phyloP scores from a whole-genome alignment of 2,888 invertebrate genomes.

The Schrankia costaestrigalis region DNA sequence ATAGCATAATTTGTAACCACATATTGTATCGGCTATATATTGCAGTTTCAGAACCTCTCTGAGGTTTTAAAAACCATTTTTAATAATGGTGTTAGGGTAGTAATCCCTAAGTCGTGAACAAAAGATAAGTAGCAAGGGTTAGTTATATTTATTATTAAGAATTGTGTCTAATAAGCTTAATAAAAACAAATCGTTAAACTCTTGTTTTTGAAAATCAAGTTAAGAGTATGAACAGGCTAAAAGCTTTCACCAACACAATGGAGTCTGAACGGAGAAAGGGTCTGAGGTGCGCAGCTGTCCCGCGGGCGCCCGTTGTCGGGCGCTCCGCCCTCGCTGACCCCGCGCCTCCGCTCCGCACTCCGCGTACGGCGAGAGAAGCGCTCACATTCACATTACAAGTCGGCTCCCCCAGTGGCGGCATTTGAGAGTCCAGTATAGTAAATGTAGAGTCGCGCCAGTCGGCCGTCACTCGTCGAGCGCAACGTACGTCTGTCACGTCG shows the following conservation, averaged over 20 bases:
- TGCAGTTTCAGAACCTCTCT: no score
- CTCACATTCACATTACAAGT: slow-evolving; percentile 44
- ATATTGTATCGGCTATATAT: no score
- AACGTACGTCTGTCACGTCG: slow-evolving; percentile 56
- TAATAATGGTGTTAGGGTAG: no score
- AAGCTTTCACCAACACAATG: slow-evolving; percentile 67
- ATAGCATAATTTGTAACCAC: no score
- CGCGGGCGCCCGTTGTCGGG: slow-evolving; percentile 60
- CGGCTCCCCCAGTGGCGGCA: slow-evolving; percentile 35
- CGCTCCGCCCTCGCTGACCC: slow-evolving; percentile 69
- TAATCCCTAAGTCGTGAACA: no score
- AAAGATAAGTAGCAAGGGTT: no score
- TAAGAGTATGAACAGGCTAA: slow-evolving; percentile 33
- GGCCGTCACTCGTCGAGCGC: slow-evolving; percentile 66
- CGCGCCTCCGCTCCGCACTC: slow-evolving; percentile 50
- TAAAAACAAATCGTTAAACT: no score
- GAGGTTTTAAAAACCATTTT: no score
- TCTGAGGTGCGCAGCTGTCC: slow-evolving; percentile 74
- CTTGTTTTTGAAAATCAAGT: slow-evolving; percentile 20
- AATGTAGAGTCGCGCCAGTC: slow-evolving; percentile 53
- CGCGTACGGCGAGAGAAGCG: slow-evolving; percentile 38
- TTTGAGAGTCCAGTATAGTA: slow-evolving; percentile 27
- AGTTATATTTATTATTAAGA: no score
- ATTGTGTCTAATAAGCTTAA: no score
- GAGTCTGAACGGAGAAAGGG: slow-evolving; percentile 68